Percentiles rank a stretch among this genome's conserved stretches.
These are phyloP conservation scores for Penelope pileata DNA, from an alignment of 2,113 vertebrate genomes.

Conservation along the genomic window DNA sequence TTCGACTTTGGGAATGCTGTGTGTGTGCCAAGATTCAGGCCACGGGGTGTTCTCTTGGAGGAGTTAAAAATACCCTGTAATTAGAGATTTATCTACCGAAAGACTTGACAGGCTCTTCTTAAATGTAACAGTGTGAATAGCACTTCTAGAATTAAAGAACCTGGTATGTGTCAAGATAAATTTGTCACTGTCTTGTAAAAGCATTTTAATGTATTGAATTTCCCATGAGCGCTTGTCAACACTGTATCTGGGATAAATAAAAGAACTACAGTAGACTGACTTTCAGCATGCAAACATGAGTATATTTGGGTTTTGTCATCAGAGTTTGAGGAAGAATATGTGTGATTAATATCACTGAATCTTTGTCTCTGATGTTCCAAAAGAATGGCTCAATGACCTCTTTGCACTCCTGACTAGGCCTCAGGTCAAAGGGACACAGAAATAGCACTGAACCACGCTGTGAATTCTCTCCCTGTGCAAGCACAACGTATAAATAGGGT, in stretches of 20 bases:
- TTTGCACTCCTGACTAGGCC: neutral
- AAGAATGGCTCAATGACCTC: neutral
- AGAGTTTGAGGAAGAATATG: conserved; percentile 25
- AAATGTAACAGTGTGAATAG: conserved; percentile 38
- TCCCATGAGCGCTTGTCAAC: conserved; percentile 62
- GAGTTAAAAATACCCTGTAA: conserved; percentile 45
- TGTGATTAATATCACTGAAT: neutral
- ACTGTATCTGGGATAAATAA: conserved; percentile 54
- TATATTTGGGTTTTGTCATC: conserved; percentile 48
- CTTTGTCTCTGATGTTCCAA: conserved; percentile 20
- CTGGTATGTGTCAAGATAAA: conserved; percentile 53
- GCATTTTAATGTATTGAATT: conserved; percentile 69
- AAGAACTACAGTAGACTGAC: conserved; percentile 28
- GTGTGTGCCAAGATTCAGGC: conserved; percentile 48
- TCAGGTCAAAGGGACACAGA: neutral
- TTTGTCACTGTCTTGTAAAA: conserved; percentile 67
- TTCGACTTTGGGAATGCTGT: conserved; percentile 19
- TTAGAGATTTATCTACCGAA: conserved; percentile 62
- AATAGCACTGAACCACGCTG: neutral
- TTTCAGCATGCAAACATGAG: neutral
- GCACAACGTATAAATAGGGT: neutral
- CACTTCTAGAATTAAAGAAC: conserved; percentile 68
- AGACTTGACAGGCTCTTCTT: conserved; percentile 47
- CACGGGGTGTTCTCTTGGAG: neutral
- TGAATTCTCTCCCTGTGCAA: neutral